phyloP scores from a whole-genome alignment of 2,888 invertebrate genomes.

The Andrena dorsata region DNA sequence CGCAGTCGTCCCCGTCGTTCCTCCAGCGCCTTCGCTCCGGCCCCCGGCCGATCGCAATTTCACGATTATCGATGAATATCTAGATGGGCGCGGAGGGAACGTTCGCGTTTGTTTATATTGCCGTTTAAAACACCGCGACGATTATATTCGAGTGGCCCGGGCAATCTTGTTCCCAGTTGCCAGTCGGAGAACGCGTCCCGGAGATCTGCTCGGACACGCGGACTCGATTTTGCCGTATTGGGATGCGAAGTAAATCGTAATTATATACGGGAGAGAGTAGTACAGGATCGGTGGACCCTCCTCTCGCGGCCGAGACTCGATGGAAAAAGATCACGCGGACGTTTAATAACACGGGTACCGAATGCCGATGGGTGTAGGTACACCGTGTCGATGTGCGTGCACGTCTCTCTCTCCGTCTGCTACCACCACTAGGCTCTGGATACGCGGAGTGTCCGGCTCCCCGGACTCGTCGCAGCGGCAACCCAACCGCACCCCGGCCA shows the following conservation, averaged over 20 bases:
- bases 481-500: background rate
- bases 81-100: constrained; percentile 11
- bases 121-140: constrained; percentile 27
- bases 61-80: constrained; percentile 31
- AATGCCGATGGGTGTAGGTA: constrained; percentile 66
- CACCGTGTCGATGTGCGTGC: constrained; percentile 40
- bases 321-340: constrained; percentile 72
- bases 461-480: background rate
- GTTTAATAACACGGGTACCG: constrained; percentile 72
- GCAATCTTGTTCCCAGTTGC: constrained; percentile 39
- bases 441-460: background rate
- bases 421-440: background rate
- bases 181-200: constrained; percentile 54
- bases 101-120: constrained; percentile 40
- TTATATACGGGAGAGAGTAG: constrained; percentile 67
- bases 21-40: background rate
- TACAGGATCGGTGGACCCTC: constrained; percentile 61
- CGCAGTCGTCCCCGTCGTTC: background rate
- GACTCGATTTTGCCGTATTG: constrained; percentile 63
- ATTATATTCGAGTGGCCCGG: constrained; percentile 38
- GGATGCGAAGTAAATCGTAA: constrained; percentile 72
- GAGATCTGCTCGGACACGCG: constrained; percentile 58
- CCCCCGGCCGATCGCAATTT: constrained; percentile 4
- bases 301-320: constrained; percentile 60
- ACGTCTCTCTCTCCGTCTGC: background rate